Evolutionary conservation across 2,888 invertebrate species (phyloP), one percentile per base, ranked within the genome.

Genomic region (Mermis nigrescens): DNA sequence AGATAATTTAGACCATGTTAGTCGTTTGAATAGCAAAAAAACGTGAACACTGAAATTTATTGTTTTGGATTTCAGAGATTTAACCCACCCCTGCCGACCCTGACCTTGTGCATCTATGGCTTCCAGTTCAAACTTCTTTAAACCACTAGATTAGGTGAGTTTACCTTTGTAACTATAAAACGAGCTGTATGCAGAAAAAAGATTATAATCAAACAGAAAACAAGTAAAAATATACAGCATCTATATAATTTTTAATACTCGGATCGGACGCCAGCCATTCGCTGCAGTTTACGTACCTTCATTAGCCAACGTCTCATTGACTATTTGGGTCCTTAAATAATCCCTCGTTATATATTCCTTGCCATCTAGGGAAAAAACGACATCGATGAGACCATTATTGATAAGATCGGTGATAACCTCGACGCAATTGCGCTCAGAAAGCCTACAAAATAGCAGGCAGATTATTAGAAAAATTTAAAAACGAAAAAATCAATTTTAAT

Each of bases 401-500:
- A 86, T 80, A 59, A 98, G 76, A 74, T 86, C 84, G 58, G 83
- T 82, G 3, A 98, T 85, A 62, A 98, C 87, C 80, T 98, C 95
- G 57, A 98, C 80, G 71, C 95, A 94, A 74, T 98, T 98, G 64
- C 89, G 80, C 73, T 98, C 98, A 0, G 95, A 92, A 58, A 98
- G 80, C 72, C 92, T 92, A 74, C 62, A 77, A 76, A 60, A 55
- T 45, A 19, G 15, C 46, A 12, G 12, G 54, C 28, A 12, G 7
- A 57, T 4, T 19, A 27, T n/a, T 12, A 45, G 26, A 52, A 7
- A n/a, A 28, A 61, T n/a, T n/a, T n/a, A 60, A 62, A 59, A 7
- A 2, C 3, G n/a, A 22, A 32, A 32, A 38, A 27, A 46, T 19
- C 12, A 4, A 24, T 3, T 19, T 15, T n/a, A n/a, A n/a, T n/a